A percentile compares a stretch with the other conserved stretches of the same genome.
Conservation (phyloP, 92 coral and sea anemone species). For the Porites evermanni region DNA sequence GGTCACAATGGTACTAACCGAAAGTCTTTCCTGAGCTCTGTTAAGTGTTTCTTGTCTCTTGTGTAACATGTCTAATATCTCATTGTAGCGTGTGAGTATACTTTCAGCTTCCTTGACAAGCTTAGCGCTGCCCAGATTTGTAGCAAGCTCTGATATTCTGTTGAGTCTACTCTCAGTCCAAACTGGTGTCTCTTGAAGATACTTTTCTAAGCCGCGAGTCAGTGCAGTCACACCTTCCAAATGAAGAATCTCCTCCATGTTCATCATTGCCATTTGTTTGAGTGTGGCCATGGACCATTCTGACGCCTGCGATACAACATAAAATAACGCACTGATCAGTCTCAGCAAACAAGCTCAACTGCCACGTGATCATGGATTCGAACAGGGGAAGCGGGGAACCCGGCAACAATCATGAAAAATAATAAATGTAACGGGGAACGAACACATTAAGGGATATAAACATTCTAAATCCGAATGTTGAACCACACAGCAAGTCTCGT, state of each 20-base stretch:
- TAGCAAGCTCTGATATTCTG: slow-evolving; percentile 89
- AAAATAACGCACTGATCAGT: not conserved
- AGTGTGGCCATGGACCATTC: slow-evolving; percentile 92
- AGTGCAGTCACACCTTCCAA: slow-evolving; percentile 86
- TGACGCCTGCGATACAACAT: slow-evolving; percentile 68
- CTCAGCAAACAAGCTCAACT: not conserved
- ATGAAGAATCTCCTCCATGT: slow-evolving; percentile 94
- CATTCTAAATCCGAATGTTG: too few species aligned
- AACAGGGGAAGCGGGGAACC: too few species aligned
- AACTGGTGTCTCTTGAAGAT: slow-evolving; percentile 76
- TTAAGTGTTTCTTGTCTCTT: slow-evolving; percentile 88
- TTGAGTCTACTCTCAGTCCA: slow-evolving; percentile 90
- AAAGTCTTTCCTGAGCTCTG: slow-evolving; percentile 86
- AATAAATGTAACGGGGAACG: not conserved
- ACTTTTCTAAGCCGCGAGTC: slow-evolving; percentile 72
- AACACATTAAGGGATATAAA: not conserved
- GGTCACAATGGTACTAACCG: slow-evolving; percentile 53
- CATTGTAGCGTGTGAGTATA: slow-evolving; percentile 83
- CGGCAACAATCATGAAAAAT: too few species aligned
- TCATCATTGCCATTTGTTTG: slow-evolving; percentile 94
- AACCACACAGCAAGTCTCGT: too few species aligned
- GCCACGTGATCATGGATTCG: too few species aligned
- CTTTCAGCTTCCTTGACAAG: slow-evolving; percentile 84
- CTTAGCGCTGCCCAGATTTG: slow-evolving; percentile 77
- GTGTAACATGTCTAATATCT: slow-evolving; percentile 88